Conservation (phyloP, 64 coral and sea anemone genomes). For the Platygyra sinensis region DNA sequence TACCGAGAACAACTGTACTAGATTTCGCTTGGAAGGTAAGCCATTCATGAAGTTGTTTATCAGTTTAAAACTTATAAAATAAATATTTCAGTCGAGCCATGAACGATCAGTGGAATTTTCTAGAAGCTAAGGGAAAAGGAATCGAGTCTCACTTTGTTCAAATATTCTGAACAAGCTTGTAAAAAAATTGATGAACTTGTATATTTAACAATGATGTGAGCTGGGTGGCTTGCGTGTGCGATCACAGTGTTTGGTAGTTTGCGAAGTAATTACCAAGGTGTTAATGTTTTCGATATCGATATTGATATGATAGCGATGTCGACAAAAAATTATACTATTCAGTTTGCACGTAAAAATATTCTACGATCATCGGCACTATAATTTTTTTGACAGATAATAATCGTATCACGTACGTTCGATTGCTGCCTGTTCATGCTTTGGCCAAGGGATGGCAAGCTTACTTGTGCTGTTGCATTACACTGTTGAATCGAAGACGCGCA, state of each 20-base stretch:
- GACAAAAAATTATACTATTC: no score
- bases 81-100: neutral
- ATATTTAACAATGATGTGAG: conserved; percentile 7
- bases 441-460: no score
- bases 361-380: no score
- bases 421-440: no score
- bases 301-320: no score
- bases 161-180: neutral
- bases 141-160: neutral
- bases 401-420: no score
- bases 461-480: no score
- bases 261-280: neutral
- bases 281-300: neutral
- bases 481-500: no score
- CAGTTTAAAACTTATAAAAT: conserved; percentile 28
- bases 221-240: neutral
- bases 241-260: neutral
- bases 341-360: no score
- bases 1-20: neutral
- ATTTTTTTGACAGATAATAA: no score
- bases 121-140: neutral
- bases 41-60: neutral
- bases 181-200: neutral
- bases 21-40: conserved; percentile 12
- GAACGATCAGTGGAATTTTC: neutral